Conservation (phyloP, 2,888 invertebrate species). For the Scelioninae gen. 2 region DNA sequence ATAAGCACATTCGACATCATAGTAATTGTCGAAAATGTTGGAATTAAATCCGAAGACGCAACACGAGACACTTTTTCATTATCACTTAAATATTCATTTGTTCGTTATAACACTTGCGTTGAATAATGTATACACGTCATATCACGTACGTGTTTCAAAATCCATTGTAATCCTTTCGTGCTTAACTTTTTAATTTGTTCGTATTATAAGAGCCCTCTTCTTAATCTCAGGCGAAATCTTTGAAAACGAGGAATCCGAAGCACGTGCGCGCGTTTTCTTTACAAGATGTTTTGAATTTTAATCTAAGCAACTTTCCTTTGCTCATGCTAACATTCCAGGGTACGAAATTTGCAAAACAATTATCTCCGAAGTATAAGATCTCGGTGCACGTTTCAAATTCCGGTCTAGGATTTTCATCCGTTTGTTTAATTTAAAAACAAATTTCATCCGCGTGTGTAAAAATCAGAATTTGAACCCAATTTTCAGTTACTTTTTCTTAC, state of each 20-base stretch:
- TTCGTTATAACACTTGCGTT: constrained; percentile 43
- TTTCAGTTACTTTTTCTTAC: no score
- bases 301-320: constrained; percentile 38
- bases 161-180: constrained; percentile 56
- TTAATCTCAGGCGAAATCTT: constrained; percentile 50
- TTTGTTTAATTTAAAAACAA: no score
- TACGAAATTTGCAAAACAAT: constrained; percentile 44
- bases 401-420: no score
- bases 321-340: constrained; percentile 16
- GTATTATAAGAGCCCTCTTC: constrained; percentile 25
- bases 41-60: constrained; percentile 45
- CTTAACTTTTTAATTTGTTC: constrained; percentile 56
- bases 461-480: no score
- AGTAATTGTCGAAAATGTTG: constrained; percentile 48
- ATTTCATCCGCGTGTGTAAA: no score
- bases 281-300: constrained; percentile 51
- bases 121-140: constrained; percentile 46
- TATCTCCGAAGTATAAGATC: no score
- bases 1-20: constrained; percentile 29
- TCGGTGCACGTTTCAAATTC: constrained; percentile 8
- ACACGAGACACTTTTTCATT: constrained; percentile 44
- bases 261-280: constrained; percentile 51
- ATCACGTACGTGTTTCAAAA: constrained; percentile 54
- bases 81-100: constrained; percentile 56
- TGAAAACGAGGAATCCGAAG: constrained; percentile 43